Conservation (phyloP, 2,113 vertebrate genomes). For the Montifringilla adamsi region DNA sequence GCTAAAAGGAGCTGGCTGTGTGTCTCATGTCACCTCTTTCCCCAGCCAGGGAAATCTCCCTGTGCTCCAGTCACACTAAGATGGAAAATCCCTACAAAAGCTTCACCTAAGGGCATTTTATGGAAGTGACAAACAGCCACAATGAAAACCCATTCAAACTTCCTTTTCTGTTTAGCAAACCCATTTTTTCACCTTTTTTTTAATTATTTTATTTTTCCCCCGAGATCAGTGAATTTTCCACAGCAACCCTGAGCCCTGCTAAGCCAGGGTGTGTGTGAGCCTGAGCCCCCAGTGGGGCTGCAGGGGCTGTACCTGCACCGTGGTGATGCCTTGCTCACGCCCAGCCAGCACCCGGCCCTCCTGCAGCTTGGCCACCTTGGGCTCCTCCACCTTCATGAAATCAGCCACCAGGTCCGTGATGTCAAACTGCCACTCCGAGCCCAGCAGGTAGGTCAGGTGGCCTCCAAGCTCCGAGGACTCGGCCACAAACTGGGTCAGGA, state of each 20-base stretch:
- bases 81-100: neutral
- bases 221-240: neutral
- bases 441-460: constrained; percentile 87
- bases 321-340: constrained; percentile 88
- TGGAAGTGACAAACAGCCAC: neutral
- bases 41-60: neutral
- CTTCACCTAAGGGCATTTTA: neutral
- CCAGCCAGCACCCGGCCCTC: constrained; percentile 86
- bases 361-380: constrained; percentile 82
- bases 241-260: neutral
- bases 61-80: neutral
- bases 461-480: constrained; percentile 81
- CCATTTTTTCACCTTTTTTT: neutral
- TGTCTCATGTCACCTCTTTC: neutral
- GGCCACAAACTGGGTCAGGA: constrained; percentile 93
- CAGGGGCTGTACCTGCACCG: constrained; percentile 81
- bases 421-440: constrained; percentile 93
- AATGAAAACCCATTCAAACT: neutral
- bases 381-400: constrained; percentile 92
- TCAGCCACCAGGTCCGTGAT: constrained; percentile 90
- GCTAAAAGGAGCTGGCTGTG: neutral
- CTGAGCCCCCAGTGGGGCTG: neutral
- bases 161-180: neutral
- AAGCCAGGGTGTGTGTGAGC: neutral
- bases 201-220: neutral